These are phyloP conservation scores for Clivina fossor DNA, from an alignment of 2,888 invertebrate species.

Conservation along the genomic window DNA sequence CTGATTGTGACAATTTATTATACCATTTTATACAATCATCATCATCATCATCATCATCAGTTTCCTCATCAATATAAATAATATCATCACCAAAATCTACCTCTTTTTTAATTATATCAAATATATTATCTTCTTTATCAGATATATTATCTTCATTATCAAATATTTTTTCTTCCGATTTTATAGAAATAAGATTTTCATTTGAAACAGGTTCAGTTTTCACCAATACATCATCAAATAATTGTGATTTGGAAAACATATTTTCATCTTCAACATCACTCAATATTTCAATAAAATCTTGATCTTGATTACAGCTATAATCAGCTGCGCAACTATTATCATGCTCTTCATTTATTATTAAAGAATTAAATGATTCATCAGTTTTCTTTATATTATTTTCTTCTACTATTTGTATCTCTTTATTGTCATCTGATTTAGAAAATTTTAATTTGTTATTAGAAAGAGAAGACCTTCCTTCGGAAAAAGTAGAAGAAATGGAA, in stretches of 20 bases:
- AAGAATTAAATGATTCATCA: too few species aligned
- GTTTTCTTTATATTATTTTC: too few species aligned
- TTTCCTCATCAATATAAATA: slow-evolving; percentile 10
- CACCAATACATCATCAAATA: slow-evolving; percentile 55
- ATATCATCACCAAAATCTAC: slow-evolving; percentile 5
- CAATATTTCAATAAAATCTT: slow-evolving; percentile 48
- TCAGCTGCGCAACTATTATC: too few species aligned
- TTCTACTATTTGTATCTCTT: too few species aligned
- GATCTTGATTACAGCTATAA: slow-evolving; percentile 51
- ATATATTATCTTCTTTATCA: slow-evolving; percentile 48
- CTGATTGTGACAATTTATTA: slow-evolving; percentile 23
- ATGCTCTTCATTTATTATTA: too few species aligned
- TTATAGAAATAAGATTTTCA: neutral
- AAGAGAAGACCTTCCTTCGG: too few species aligned
- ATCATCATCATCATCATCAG: slow-evolving; percentile 20
- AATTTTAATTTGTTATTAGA: too few species aligned
- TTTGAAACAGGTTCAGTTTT: slow-evolving; percentile 41
- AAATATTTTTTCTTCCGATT: slow-evolving; percentile 31
- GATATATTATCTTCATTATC: slow-evolving; percentile 35
- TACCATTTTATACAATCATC: slow-evolving; percentile 15
- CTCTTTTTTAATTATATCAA: slow-evolving; percentile 44
- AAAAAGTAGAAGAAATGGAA: too few species aligned
- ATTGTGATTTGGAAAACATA: slow-evolving; percentile 57
- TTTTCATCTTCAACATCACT: slow-evolving; percentile 59
- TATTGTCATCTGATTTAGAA: too few species aligned